Evolutionary conservation across 2,888 invertebrate genomes (phyloP).

Genomic region (Hydrotaea cyrtoneurina): DNA sequence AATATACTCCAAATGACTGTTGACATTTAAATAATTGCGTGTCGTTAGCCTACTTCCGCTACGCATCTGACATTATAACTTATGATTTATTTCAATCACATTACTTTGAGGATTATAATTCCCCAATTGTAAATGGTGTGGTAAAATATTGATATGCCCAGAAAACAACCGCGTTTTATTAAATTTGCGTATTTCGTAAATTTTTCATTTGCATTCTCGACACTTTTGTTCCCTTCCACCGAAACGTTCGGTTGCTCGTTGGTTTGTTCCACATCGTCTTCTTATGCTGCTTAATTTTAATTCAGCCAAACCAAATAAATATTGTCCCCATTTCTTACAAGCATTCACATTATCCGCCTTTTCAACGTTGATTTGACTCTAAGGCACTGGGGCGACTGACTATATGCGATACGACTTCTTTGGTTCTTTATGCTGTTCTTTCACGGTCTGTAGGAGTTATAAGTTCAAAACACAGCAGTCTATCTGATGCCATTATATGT

Average conservation of each 20-base stretch:
- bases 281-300: slow-evolving; percentile 1
- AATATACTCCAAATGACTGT: neutral
- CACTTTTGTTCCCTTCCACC: neutral
- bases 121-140: slow-evolving; percentile 18
- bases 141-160: slow-evolving; percentile 51
- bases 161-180: slow-evolving; percentile 25
- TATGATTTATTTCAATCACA: slow-evolving; percentile 54
- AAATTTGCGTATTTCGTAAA: slow-evolving; percentile 50
- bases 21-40: slow-evolving; percentile 37
- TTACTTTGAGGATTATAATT: slow-evolving; percentile 49
- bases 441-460: slow-evolving; percentile 23
- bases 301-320: slow-evolving; percentile 31
- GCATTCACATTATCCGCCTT: slow-evolving; percentile 30
- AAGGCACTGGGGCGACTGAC: slow-evolving; percentile 3
- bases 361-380: slow-evolving; percentile 40
- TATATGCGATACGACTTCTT: slow-evolving; percentile 5
- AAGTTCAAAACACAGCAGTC: slow-evolving; percentile 54
- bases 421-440: neutral
- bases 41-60: neutral
- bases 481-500: slow-evolving; percentile 40
- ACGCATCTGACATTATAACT: slow-evolving; percentile 3
- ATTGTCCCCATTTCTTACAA: slow-evolving; percentile 37
- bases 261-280: neutral
- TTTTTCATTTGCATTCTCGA: slow-evolving; percentile 42
- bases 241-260: neutral